A percentile compares a stretch with the other conserved stretches of the same genome.
phyloP scores from a whole-genome alignment of 2,113 vertebrate genomes.

The Lepus americanus region DNA sequence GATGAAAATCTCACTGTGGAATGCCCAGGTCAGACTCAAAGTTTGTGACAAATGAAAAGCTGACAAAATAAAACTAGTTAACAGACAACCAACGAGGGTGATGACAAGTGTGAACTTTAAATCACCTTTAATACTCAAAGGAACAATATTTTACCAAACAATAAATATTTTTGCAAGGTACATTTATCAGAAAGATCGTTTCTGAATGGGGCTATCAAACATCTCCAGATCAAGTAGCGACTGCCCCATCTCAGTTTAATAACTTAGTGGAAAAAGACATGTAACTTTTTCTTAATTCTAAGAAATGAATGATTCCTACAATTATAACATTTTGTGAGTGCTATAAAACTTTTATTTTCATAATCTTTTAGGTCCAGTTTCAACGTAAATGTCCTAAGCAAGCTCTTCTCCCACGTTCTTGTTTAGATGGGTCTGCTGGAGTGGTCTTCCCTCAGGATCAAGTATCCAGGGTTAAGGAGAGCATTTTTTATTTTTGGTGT shows the following conservation, averaged over 20 bases:
- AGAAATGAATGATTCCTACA: neutral
- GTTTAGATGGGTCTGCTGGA: neutral
- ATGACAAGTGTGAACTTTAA: neutral
- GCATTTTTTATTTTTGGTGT: neutral
- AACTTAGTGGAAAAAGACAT: conserved; percentile 1
- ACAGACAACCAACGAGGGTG: neutral
- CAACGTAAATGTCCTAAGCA: neutral
- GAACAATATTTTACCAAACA: neutral
- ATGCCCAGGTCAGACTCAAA: neutral
- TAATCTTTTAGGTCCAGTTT: neutral
- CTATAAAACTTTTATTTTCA: neutral
- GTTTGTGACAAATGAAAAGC: neutral
- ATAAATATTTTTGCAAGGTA: neutral
- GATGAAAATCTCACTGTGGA: neutral
- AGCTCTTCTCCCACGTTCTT: neutral
- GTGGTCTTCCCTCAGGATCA: conserved; percentile 1
- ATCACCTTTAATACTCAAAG: neutral
- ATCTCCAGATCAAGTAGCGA: neutral
- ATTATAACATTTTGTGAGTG: neutral
- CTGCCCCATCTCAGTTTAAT: neutral
- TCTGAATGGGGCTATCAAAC: neutral
- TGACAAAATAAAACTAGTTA: neutral
- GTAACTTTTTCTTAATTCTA: neutral
- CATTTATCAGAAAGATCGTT: neutral
- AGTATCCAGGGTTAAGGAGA: neutral